Conservation (phyloP, 2,888 invertebrate species). For the Torymus aiolomorphi region DNA sequence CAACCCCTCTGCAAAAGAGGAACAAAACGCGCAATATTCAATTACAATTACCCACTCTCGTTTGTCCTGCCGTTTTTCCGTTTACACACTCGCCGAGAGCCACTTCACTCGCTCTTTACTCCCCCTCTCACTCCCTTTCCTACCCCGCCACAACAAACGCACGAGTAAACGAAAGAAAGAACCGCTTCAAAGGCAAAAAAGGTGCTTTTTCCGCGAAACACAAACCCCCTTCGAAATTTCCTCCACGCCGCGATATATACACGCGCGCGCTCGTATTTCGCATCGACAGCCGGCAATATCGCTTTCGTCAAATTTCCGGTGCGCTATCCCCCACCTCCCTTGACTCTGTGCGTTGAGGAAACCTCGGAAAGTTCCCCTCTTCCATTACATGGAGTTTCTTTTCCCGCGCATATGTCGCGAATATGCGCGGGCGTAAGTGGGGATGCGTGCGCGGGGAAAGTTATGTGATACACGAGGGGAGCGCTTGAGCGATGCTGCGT, state of each 20-base stretch:
- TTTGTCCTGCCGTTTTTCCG: too few species aligned
- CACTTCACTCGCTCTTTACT: too few species aligned
- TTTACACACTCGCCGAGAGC: too few species aligned
- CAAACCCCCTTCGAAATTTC: not conserved
- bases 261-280: not conserved
- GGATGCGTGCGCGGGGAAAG: too few species aligned
- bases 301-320: slow-evolving; percentile 51
- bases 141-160: too few species aligned
- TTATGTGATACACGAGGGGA: too few species aligned
- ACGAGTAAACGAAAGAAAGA: too few species aligned
- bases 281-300: slow-evolving; percentile 33
- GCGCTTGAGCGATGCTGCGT: too few species aligned
- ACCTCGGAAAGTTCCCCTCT: slow-evolving; percentile 8
- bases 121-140: too few species aligned
- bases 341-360: not conserved
- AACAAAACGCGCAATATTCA: not conserved
- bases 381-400: slow-evolving; percentile 1
- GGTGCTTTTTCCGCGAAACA: not conserved
- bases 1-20: not conserved
- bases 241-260: not conserved
- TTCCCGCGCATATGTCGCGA: slow-evolving; percentile 14
- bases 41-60: not conserved
- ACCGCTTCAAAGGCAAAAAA: not conserved
- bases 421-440: not conserved
- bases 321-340: not conserved